A percentile compares a stretch with the other conserved stretches of the same genome.
Conservation (phyloP, 2,888 invertebrate species). For the Plemyria rubiginata region DNA sequence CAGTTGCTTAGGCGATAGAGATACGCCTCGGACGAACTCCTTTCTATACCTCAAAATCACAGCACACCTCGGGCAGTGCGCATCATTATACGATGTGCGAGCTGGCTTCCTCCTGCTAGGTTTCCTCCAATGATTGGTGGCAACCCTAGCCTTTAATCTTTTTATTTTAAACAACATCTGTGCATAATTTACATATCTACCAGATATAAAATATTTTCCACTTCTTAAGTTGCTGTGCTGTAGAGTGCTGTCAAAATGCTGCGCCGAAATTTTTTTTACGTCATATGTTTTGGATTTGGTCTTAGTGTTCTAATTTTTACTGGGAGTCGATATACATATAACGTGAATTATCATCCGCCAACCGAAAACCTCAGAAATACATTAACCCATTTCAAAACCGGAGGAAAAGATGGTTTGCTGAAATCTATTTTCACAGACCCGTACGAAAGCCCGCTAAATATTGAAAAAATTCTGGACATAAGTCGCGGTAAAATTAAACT, state of each 20-base stretch:
- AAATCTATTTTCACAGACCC: constrained; percentile 68
- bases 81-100: no score
- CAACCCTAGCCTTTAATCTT: no score
- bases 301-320: constrained; percentile 82
- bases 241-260: constrained; percentile 83
- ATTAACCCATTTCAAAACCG: constrained; percentile 86
- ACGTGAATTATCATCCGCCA: constrained; percentile 73
- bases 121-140: no score
- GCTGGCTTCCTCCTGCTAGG: no score
- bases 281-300: constrained; percentile 82
- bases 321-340: constrained; percentile 84
- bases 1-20: no score
- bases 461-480: constrained; percentile 62
- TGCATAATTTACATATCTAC: no score
- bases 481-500: constrained; percentile 66
- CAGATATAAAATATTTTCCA: no score
- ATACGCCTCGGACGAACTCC: no score
- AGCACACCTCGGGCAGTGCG: no score
- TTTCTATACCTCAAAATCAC: no score
- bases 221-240: constrained; percentile 50
- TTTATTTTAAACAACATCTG: no score
- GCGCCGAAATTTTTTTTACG: constrained; percentile 80
- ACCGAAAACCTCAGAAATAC: constrained; percentile 73
- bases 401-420: constrained; percentile 63
- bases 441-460: constrained; percentile 67